Base-by-base conservation (phyloP, 2,888 invertebrate genomes). In the Nowickia ferox region DNA sequence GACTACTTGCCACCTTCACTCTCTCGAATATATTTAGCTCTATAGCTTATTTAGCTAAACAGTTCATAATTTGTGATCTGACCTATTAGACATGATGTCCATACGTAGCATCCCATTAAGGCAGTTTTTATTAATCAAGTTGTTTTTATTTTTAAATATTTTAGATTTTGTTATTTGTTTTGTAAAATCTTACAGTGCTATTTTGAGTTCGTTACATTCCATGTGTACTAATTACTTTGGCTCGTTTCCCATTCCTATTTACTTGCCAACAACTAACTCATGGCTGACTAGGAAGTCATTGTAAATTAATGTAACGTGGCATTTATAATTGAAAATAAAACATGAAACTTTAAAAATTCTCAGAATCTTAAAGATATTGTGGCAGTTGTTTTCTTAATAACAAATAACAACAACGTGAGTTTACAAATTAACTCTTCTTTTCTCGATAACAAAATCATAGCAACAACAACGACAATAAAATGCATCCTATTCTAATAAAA, bases 291-390 rank as follows among this genome's bases (percentile, higher is more conserved):
- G 83, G 77, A 77, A 84, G 83, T 84, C 65, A 74, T 84, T 84
- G 59, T 68, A 68, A 75, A 78, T 84, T 78, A 78, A 72, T 78
- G 77, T 84, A 84, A 84, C 83, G 83, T 78, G 63, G 72, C 72
- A 78, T 78, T 84, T 78, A 74, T 84, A 84, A 84, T 84, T 78
- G 77, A 78, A 78, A 77, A 84, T 78, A 84, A 84, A 84, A 84
- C 72, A 84, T 72, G 22, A 72, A 59, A 72, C 72, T 83, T 82
- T 19, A 53, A 59, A 78, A 84, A 72, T 84, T 84, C 83, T 59
- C 61, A 78, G 83, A 78, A 83, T 44, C 61, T 66, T 9, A 75
- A 68, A 55, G 59, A 38, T 61, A n/a, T 38, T 57, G 22, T 30
- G 30, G 30, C 30, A 3, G 30, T 4, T 57, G 19, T 80, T 68